These are phyloP conservation scores for Oeneis ivallda DNA, from an alignment of 2,888 invertebrate species.

Conservation along the genomic window DNA sequence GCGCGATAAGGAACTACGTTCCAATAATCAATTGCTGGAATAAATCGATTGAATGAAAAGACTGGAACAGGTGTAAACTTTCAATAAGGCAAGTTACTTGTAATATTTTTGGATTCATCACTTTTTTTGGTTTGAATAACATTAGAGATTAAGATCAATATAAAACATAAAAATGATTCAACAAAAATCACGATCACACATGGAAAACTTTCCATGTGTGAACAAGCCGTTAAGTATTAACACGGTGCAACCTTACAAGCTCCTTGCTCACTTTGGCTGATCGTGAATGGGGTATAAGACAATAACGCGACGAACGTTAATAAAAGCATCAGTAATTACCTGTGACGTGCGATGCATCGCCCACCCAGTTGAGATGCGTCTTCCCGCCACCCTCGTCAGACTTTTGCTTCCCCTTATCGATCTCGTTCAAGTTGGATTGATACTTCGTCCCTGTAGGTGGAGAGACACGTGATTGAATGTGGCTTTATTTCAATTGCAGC, in stretches of 20 bases:
- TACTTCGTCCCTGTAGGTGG: constrained; percentile 85
- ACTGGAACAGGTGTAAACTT: too few relatives aligned
- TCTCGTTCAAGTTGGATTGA: constrained; percentile 89
- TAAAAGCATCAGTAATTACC: constrained; percentile 50
- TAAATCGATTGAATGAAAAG: too few relatives aligned
- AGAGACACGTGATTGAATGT: constrained; percentile 45
- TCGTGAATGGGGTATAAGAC: not conserved
- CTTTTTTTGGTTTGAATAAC: too few relatives aligned
- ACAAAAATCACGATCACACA: too few relatives aligned
- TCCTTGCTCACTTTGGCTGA: not conserved
- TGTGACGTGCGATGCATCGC: constrained; percentile 74
- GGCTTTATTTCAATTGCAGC: constrained; percentile 22
- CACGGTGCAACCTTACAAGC: not conserved
- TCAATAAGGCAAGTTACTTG: too few relatives aligned
- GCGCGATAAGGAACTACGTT: too few relatives aligned
- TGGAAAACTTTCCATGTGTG: too few relatives aligned
- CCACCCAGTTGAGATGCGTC: constrained; percentile 79
- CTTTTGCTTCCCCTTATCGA: constrained; percentile 90
- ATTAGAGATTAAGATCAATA: too few relatives aligned
- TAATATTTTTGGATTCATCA: too few relatives aligned
- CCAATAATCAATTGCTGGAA: too few relatives aligned
- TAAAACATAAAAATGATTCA: too few relatives aligned
- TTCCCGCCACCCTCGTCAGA: constrained; percentile 83
- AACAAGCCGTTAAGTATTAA: too few relatives aligned
- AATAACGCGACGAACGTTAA: constrained; percentile 16